These are phyloP conservation scores for Garra rufa DNA, from an alignment of 2,113 vertebrate genomes.

Conservation along the genomic window DNA sequence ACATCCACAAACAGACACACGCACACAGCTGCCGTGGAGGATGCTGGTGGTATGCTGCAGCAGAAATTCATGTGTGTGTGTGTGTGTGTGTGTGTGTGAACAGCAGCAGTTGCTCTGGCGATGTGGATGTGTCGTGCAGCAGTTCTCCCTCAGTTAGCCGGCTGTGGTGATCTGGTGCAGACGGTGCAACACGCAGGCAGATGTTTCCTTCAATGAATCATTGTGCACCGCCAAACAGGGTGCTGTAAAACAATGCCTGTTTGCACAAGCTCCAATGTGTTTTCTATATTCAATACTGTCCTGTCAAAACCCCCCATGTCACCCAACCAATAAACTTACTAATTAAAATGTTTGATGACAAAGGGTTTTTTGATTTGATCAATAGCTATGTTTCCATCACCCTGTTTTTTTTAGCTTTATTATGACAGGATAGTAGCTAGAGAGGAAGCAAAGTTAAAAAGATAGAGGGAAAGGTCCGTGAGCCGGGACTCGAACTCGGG, in stretches of 20 bases:
- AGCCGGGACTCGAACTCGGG: no score
- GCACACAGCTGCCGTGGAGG: conserved; percentile 47
- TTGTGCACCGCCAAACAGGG: conserved; percentile 61
- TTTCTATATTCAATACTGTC: background rate
- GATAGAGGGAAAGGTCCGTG: no score
- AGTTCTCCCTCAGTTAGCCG: conserved; percentile 61
- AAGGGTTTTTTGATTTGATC: background rate
- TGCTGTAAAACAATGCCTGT: background rate
- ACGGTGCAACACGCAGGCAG: conserved; percentile 70
- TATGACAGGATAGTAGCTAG: no score
- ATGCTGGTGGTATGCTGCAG: conserved; percentile 51
- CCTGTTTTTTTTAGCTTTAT: no score
- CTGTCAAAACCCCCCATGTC: background rate
- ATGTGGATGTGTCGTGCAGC: conserved; percentile 51
- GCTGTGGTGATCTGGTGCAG: conserved; percentile 70
- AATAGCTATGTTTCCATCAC: background rate
- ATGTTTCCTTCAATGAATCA: conserved; percentile 75
- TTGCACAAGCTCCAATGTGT: background rate
- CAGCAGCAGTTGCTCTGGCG: conserved; percentile 55
- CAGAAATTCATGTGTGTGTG: conserved; percentile 47
- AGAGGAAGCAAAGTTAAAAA: no score
- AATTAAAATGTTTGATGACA: background rate
- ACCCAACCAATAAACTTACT: background rate
- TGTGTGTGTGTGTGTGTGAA: background rate
- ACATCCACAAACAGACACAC: conserved; percentile 17